Conservation (phyloP, 2,888 invertebrate genomes). For the Pedicia rivosa region DNA sequence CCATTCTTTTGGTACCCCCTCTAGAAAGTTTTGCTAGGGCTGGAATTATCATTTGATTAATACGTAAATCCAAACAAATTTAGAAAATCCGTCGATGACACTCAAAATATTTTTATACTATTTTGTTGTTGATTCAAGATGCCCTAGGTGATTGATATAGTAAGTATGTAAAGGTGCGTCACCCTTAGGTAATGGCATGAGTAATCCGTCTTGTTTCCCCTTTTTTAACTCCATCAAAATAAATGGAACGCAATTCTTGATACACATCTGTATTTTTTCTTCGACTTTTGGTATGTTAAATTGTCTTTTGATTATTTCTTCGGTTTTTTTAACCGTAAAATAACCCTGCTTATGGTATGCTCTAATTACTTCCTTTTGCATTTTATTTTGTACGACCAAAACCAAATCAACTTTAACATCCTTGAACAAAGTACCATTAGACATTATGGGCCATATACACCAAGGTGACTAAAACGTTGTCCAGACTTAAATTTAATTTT, state of each 20-base stretch:
- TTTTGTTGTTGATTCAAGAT: constrained; percentile 5
- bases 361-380: too few relatives aligned
- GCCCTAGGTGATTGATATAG: constrained; percentile 12
- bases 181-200: constrained; percentile 17
- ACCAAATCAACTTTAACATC: too few relatives aligned
- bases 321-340: too few relatives aligned
- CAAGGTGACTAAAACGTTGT: too few relatives aligned
- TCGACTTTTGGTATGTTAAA: constrained; percentile 7
- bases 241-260: constrained; percentile 7
- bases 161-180: background rate
- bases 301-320: constrained; percentile 5
- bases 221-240: constrained; percentile 2
- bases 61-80: constrained; percentile 21
- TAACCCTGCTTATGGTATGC: too few relatives aligned
- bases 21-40: background rate
- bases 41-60: background rate
- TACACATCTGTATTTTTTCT: constrained; percentile 6
- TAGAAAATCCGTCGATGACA: constrained; percentile 22
- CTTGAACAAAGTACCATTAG: too few relatives aligned
- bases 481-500: too few relatives aligned
- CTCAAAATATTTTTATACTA: constrained; percentile 19
- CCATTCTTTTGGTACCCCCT: constrained; percentile 17
- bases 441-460: too few relatives aligned
- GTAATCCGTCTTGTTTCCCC: constrained; percentile 19
- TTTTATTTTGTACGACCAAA: too few relatives aligned